Evolutionary conservation across 2,797 vertebrate genomes (phyloP).

Genomic region (Trachops cirrhosus): DNA sequence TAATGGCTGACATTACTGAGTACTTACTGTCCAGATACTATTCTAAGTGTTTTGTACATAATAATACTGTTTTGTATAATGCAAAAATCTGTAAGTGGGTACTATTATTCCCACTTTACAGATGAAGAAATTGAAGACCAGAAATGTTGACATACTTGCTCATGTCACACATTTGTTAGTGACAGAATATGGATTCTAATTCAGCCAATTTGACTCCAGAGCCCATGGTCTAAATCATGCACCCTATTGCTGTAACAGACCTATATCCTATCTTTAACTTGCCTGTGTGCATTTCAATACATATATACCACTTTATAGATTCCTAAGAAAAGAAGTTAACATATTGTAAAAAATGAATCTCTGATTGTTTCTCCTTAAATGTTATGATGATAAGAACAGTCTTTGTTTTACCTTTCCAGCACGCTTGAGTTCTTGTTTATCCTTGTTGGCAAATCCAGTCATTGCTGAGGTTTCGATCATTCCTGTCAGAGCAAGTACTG

Average conservation of each 20-base stretch:
- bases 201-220: neutral
- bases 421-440: conserved; percentile 68
- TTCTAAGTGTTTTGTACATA: neutral
- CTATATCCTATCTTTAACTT: neutral
- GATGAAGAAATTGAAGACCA: neutral
- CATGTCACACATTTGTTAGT: neutral
- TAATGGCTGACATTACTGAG: neutral
- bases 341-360: neutral
- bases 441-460: conserved; percentile 60
- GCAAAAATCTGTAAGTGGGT: neutral
- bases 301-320: neutral
- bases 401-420: conserved; percentile 73
- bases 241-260: neutral
- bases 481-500: conserved; percentile 63
- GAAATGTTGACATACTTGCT: neutral
- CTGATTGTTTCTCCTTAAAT: conserved; percentile 8
- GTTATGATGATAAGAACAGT: neutral
- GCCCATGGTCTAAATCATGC: neutral
- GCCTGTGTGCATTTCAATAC: neutral
- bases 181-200: neutral
- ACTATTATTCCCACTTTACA: neutral
- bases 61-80: neutral
- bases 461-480: conserved; percentile 59
- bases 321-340: neutral
- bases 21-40: neutral